Evolutionary conservation across 1,140 invertebrate species (phyloP).

Genomic region (Drosophila albomicans): DNA sequence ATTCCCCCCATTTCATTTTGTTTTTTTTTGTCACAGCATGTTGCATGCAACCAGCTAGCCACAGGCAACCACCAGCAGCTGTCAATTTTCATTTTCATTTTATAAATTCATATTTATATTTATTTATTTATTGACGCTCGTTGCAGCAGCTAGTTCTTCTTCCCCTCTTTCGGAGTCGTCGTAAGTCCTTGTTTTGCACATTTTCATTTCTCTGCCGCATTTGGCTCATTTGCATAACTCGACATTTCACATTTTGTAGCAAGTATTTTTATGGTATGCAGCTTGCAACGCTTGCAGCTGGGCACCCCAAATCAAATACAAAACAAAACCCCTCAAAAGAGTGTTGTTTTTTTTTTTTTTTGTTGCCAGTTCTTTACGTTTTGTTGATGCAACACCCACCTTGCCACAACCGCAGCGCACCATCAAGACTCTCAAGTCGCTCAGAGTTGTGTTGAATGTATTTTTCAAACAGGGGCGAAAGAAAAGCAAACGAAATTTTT

Average conservation of each 20-base stretch:
- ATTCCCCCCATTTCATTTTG: constrained; percentile 12
- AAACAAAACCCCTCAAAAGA: constrained; percentile 33
- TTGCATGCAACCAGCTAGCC: constrained; percentile 31
- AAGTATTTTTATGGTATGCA: constrained; percentile 36
- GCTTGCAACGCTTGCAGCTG: constrained; percentile 30
- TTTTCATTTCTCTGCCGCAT: constrained; percentile 22
- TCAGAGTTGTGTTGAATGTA: constrained; percentile 50
- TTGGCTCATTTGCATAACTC: constrained; percentile 57
- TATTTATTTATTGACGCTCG: constrained; percentile 53
- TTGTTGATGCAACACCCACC: constrained; percentile 21
- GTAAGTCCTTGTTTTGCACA: constrained; percentile 12
- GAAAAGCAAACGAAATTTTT: constrained; percentile 36
- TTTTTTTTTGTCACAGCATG: constrained; percentile 45
- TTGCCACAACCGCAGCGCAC: constrained; percentile 37
- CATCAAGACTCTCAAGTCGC: constrained; percentile 29
- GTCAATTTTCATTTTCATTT: constrained; percentile 51
- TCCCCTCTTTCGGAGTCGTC: neutral
- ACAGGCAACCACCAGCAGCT: constrained; percentile 15
- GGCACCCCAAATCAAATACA: constrained; percentile 56
- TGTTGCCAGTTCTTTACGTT: constrained; percentile 2
- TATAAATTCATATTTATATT: constrained; percentile 43
- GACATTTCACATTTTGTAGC: constrained; percentile 51
- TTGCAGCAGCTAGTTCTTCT: constrained; percentile 29
- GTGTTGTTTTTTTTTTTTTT: neutral
- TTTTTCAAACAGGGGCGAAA: constrained; percentile 43